Evolutionary conservation across 2,797 vertebrate genomes (phyloP).

Genomic region (Chaenodraco wilsoni): DNA sequence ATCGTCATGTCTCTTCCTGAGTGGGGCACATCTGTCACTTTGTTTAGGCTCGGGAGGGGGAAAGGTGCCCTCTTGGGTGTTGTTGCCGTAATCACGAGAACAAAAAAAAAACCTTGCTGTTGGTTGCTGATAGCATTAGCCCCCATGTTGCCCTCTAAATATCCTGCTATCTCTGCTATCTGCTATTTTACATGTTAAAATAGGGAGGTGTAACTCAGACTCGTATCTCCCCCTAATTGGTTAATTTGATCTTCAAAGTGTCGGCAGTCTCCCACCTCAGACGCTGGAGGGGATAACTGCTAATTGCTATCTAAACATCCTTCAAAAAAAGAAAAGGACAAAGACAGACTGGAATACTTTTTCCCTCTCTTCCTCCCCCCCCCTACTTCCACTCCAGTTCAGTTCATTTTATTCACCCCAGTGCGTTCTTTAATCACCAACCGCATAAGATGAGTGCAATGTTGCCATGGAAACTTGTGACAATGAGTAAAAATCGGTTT

Average conservation of each 20-base stretch:
- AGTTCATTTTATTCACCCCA: conserved; percentile 53
- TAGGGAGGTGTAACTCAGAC: conserved; percentile 32
- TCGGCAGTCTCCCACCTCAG: conserved; percentile 48
- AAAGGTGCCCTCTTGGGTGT: conserved; percentile 1
- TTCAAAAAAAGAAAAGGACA: conserved; percentile 74
- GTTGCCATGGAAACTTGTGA: conserved; percentile 89
- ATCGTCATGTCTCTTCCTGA: conserved; percentile 39
- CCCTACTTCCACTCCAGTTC: conserved; percentile 48
- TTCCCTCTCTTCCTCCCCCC: conserved; percentile 28
- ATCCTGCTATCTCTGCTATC: conserved; percentile 16
- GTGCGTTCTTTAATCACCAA: conserved; percentile 87
- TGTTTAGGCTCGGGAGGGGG: conserved; percentile 18
- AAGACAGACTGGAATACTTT: conserved; percentile 30
- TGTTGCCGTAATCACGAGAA: conserved; percentile 5
- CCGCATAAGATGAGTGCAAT: conserved; percentile 78
- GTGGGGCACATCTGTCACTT: conserved; percentile 22
- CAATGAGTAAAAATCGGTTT: conserved; percentile 84
- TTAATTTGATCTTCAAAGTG: conserved; percentile 64
- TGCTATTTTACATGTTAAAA: conserved; percentile 17
- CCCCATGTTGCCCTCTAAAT: background rate
- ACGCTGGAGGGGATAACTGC: conserved; percentile 74
- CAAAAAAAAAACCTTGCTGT: background rate
- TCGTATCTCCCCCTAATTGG: conserved; percentile 52
- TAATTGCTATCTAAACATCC: conserved; percentile 87
- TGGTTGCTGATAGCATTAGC: conserved; percentile 23